phyloP scores from a whole-genome alignment of 2,113 vertebrate species.

The Ailuropoda melanoleuca region DNA sequence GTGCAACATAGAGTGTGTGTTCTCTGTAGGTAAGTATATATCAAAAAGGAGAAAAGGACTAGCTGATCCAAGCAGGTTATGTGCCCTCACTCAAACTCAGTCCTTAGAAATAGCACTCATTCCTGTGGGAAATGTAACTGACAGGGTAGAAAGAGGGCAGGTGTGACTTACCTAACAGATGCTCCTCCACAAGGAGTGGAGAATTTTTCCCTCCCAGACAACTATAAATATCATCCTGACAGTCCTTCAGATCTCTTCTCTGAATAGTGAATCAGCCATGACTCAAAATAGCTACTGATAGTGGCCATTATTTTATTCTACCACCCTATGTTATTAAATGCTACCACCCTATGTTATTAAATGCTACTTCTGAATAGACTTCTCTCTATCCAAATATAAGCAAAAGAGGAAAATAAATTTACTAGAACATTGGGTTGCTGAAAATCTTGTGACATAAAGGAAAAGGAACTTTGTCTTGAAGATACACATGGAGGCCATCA shows the following conservation, averaged over 20 bases:
- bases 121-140: not conserved
- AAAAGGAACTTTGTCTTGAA: not conserved
- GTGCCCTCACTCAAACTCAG: not conserved
- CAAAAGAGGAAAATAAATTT: not conserved
- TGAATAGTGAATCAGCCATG: not conserved
- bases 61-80: not conserved
- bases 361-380: not conserved
- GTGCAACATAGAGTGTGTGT: not conserved
- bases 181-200: not conserved
- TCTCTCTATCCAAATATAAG: not conserved
- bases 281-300: not conserved
- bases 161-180: not conserved
- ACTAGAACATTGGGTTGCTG: not conserved
- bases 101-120: not conserved
- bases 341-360: not conserved
- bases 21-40: not conserved
- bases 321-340: not conserved
- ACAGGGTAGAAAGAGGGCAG: not conserved
- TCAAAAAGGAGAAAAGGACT: not conserved
- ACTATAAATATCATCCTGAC: not conserved
- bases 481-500: not conserved
- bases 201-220: not conserved
- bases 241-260: not conserved
- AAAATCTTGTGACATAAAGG: not conserved
- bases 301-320: not conserved